Base-by-base conservation (phyloP, 2,888 invertebrate genomes). In the Xestia rhomboidea region DNA sequence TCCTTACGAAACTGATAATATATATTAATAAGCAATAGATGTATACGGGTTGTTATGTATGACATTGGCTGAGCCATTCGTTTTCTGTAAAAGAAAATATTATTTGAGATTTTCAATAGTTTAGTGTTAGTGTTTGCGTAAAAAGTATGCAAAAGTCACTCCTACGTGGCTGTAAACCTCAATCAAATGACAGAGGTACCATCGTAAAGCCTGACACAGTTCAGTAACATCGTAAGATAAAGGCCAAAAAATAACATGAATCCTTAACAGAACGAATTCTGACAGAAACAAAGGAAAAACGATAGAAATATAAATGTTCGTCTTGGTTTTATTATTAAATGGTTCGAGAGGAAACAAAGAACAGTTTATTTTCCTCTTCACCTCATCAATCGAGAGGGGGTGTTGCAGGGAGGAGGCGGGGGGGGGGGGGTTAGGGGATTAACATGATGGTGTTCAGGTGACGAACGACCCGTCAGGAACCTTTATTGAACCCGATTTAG, bases 391-490 rank as follows among this genome's bases (percentile, higher is more conserved):
- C 60, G 72, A 46, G 46, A 34, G 66, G 27, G 51, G 57, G 60
- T 4, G 60, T 30, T 30, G 1, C 30, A 10, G 30, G 62, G 60
- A 1, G 27, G 34, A 21, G 8, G 2, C 34, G 34, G 24, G n/a
- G 21, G 7, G 38, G 0, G 2, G 18, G 54, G 6, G 13, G 21
- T 27, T 2, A 8, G 34, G 62, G 64, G 66, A 24, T 5, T 64
- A 54, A 73, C 68, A 85, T 83, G 83, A 83, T 85, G 83, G 69
- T 70, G 83, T 77, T 85, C 85, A 85, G 77, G 83, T 86, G 83
- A 85, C 70, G 83, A 71, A 83, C 83, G 73, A 73, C 41, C 83
- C 78, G 63, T 70, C 83, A 44, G 15, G n/a, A 62, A 54, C 46
- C 62, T 73, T 76, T 77, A 73, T 82, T 85, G 83, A 77, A 82